These are phyloP conservation scores for Macrostomum lignano DNA, from an alignment of 1,140 invertebrate genomes.

Conservation along the genomic window DNA sequence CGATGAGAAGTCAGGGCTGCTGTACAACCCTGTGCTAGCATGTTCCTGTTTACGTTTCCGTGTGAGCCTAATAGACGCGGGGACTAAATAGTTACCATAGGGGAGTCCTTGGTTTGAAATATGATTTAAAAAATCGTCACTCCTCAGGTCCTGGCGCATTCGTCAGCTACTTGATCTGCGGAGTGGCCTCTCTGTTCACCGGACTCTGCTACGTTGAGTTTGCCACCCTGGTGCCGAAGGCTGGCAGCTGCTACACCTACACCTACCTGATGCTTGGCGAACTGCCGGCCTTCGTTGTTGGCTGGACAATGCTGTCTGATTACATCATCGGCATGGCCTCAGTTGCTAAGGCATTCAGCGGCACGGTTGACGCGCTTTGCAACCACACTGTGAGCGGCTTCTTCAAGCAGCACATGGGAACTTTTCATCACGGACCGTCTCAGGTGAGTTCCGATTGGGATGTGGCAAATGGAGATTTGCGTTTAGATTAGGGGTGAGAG, in stretches of 20 bases:
- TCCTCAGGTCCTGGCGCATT: conserved; percentile 47
- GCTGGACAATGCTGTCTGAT: conserved; percentile 7
- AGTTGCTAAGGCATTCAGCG: conserved; percentile 9
- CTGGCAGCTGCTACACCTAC: conserved; percentile 45
- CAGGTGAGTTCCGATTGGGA: too few relatives aligned
- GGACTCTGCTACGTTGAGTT: conserved; percentile 65
- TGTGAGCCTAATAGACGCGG: too few relatives aligned
- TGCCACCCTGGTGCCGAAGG: conserved; percentile 51
- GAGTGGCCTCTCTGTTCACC: conserved; percentile 42
- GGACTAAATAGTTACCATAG: too few relatives aligned
- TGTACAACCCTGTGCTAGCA: too few relatives aligned
- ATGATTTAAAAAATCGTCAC: too few relatives aligned
- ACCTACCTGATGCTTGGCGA: conserved; percentile 8
- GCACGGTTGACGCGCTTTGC: conserved; percentile 7
- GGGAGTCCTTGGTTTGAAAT: too few relatives aligned
- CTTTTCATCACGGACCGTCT: too few relatives aligned
- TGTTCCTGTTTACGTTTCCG: too few relatives aligned
- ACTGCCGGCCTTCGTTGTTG: conserved; percentile 9
- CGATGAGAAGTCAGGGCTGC: too few relatives aligned
- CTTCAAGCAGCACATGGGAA: too few relatives aligned
- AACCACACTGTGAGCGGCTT: conserved; percentile 6
- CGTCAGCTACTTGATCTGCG: conserved; percentile 50
- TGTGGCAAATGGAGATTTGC: conserved; percentile 11
- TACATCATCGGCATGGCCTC: conserved; percentile 5
- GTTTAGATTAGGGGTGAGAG: conserved; percentile 3